Conservation (phyloP, 2,797 vertebrate species). For the Clarias fuscus region DNA sequence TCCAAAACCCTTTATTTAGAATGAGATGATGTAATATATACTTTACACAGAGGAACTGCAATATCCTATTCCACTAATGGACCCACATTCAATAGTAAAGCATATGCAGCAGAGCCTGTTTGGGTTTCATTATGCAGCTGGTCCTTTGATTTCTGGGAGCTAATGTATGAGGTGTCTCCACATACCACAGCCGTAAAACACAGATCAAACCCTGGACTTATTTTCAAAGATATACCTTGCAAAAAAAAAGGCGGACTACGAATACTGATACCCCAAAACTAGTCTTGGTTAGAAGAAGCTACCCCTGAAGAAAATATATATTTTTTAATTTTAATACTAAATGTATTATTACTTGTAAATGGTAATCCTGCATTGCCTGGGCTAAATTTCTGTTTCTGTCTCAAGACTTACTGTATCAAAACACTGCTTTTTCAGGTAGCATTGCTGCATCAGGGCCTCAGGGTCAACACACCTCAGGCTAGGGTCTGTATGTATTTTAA, state of each 20-base stretch:
- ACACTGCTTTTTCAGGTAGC: no score
- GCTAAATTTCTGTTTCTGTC: background rate
- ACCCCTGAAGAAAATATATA: background rate
- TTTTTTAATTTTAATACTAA: no score
- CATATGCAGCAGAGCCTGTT: conserved; percentile 53
- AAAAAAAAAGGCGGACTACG: background rate
- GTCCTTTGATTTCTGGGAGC: conserved; percentile 57
- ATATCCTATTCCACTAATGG: conserved; percentile 73
- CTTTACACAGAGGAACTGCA: conserved; percentile 72
- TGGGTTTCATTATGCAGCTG: conserved; percentile 64
- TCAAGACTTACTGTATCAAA: no score
- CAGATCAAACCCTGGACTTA: conserved; percentile 53
- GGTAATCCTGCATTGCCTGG: background rate
- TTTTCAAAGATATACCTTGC: background rate
- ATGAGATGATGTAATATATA: conserved; percentile 67
- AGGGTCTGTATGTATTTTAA: background rate
- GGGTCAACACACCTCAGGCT: no score
- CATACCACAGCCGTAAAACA: conserved; percentile 37
- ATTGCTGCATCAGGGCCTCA: background rate
- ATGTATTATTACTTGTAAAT: background rate
- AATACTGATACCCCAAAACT: background rate
- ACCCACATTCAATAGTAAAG: conserved; percentile 60
- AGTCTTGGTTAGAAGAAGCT: background rate
- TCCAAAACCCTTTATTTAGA: conserved; percentile 59
- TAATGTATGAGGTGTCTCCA: conserved; percentile 68